phyloP scores from a whole-genome alignment of 2,113 vertebrate genomes.

The Todiramphus saurophagus region DNA sequence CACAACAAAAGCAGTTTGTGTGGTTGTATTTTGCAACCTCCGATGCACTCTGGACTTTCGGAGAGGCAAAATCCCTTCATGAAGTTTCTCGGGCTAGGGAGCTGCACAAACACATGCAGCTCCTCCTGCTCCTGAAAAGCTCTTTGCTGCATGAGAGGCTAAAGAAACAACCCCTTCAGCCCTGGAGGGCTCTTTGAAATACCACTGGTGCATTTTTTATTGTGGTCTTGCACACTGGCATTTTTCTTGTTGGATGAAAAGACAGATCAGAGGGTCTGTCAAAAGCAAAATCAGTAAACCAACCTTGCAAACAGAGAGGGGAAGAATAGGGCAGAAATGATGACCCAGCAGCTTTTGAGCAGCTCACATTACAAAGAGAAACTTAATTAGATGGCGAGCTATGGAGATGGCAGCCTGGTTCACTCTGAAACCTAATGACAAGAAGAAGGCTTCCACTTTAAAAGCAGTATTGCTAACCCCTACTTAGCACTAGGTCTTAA shows the following conservation, averaged over 20 bases:
- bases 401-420: not conserved
- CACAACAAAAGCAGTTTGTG: constrained; percentile 30
- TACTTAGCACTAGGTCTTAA: not conserved
- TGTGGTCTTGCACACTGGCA: not conserved
- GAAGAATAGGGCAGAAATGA: not conserved
- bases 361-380: not conserved
- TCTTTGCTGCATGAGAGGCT: not conserved
- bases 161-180: not conserved
- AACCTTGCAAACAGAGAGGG: not conserved
- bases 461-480: not conserved
- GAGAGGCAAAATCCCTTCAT: not conserved
- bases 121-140: not conserved
- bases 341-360: not conserved
- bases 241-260: not conserved
- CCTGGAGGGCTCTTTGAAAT: not conserved
- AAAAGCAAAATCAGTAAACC: not conserved
- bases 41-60: not conserved
- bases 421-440: not conserved
- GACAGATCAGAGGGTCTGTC: not conserved
- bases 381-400: not conserved
- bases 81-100: not conserved
- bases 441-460: not conserved
- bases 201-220: not conserved
- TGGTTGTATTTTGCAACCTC: not conserved
- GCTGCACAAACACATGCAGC: not conserved